Percentiles rank a stretch among this genome's conserved stretches.
phyloP scores from a whole-genome alignment of 1,140 invertebrate genomes.

The Glomeris maerens region DNA sequence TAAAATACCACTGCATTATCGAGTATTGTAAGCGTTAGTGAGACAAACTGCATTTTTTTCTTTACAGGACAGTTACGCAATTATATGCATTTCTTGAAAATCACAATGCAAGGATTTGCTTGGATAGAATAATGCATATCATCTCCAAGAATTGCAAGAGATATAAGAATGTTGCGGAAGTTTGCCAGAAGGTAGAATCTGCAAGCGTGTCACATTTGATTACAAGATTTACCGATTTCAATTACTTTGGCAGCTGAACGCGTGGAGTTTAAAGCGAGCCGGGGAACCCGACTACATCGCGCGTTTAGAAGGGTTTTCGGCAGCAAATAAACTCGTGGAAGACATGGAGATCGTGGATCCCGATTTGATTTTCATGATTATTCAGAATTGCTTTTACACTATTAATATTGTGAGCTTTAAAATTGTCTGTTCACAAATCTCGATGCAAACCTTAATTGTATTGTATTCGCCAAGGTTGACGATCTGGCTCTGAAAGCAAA shows the following conservation, averaged over 20 bases:
- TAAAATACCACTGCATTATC: no score
- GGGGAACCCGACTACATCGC: constrained; percentile 83
- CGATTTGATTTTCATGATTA: constrained; percentile 52
- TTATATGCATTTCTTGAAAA: no score
- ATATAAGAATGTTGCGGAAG: constrained; percentile 39
- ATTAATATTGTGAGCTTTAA: constrained; percentile 41
- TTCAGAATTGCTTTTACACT: constrained; percentile 69
- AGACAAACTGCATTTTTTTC: no score
- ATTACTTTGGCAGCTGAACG: constrained; percentile 53
- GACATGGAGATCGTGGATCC: constrained; percentile 38
- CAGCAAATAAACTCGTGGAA: constrained; percentile 49
- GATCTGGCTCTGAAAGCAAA: constrained; percentile 69
- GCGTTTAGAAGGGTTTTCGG: constrained; percentile 44
- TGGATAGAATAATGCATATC: no score
- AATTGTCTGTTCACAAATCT: neutral
- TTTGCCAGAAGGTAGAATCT: constrained; percentile 44
- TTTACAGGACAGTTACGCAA: no score
- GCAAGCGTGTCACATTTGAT: constrained; percentile 37
- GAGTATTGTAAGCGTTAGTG: no score
- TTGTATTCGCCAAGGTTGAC: constrained; percentile 36
- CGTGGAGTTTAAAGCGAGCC: constrained; percentile 66
- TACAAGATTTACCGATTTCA: no score
- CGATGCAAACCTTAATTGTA: neutral
- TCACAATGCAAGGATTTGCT: no score
- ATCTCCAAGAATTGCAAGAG: no score